A percentile compares a stretch with the other conserved stretches of the same genome.
Evolutionary conservation across 2,113 vertebrate genomes (phyloP).

Genomic region (Grammomys surdaster): DNA sequence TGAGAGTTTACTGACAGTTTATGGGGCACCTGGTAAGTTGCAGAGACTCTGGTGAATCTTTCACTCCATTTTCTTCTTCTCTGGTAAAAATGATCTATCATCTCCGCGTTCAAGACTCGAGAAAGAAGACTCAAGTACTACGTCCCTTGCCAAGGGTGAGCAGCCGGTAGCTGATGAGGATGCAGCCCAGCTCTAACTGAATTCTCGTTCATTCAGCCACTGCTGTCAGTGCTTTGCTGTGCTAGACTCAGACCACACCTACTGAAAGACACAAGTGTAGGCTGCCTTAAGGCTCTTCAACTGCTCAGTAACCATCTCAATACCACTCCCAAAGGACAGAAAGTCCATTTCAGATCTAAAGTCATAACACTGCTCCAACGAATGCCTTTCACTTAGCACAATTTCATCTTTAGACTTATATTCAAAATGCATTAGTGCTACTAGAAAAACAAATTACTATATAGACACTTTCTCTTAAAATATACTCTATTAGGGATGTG

Average conservation of each 20-base stretch:
- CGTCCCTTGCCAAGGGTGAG: background rate
- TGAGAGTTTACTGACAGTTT: background rate
- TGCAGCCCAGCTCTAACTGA: background rate
- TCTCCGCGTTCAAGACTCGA: background rate
- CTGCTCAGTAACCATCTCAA: background rate
- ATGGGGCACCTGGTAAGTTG: background rate
- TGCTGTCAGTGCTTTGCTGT: background rate
- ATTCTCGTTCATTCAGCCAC: background rate
- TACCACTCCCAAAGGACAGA: background rate
- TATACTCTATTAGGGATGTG: background rate
- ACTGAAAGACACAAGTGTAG: background rate
- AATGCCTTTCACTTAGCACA: background rate
- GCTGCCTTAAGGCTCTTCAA: background rate
- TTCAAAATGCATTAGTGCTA: background rate
- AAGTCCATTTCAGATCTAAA: background rate
- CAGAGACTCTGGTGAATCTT: background rate
- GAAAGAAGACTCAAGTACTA: background rate
- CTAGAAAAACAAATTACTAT: slow-evolving; percentile 55
- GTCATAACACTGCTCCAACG: background rate
- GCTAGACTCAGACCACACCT: background rate
- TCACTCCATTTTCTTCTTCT: background rate
- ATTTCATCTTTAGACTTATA: slow-evolving; percentile 18
- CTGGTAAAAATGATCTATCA: background rate
- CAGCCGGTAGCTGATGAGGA: background rate
- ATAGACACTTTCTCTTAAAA: slow-evolving; percentile 6